phyloP scores from a whole-genome alignment of 2,113 vertebrate species.

The Leucoraja erinaceus region DNA sequence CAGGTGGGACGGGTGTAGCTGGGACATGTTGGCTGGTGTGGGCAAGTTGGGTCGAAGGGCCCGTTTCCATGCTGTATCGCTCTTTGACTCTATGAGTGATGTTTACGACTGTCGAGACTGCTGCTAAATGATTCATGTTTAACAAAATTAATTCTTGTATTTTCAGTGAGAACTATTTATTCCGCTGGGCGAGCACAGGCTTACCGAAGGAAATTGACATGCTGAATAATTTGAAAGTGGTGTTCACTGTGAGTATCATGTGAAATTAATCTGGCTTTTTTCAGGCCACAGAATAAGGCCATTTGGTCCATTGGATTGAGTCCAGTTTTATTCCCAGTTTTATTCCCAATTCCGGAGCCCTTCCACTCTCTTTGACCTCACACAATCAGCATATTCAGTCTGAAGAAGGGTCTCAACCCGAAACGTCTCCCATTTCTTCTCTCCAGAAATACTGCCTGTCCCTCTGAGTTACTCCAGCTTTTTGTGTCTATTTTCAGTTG shows the following conservation, averaged over 20 bases:
- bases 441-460: too few relatives aligned
- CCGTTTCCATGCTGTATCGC: too few relatives aligned
- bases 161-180: slow-evolving; percentile 49
- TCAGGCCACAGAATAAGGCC: background rate
- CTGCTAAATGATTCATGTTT: background rate
- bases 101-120: background rate
- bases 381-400: too few relatives aligned
- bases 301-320: background rate
- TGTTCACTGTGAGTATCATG: slow-evolving; percentile 49
- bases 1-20: too few relatives aligned
- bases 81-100: too few relatives aligned
- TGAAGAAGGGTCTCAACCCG: too few relatives aligned
- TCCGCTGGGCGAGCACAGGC: slow-evolving; percentile 51
- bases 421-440: too few relatives aligned
- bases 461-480: too few relatives aligned
- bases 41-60: too few relatives aligned
- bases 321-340: background rate
- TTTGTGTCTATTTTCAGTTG: too few relatives aligned
- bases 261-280: background rate
- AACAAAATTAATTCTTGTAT: background rate
- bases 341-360: background rate
- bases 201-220: slow-evolving; percentile 51
- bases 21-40: too few relatives aligned
- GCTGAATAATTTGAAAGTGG: slow-evolving; percentile 50
- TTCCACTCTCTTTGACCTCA: fast-evolving